A percentile compares a stretch with the other conserved stretches of the same genome.
Evolutionary conservation across 2,888 invertebrate genomes (phyloP).

Genomic region (Mystacides longicornis): DNA sequence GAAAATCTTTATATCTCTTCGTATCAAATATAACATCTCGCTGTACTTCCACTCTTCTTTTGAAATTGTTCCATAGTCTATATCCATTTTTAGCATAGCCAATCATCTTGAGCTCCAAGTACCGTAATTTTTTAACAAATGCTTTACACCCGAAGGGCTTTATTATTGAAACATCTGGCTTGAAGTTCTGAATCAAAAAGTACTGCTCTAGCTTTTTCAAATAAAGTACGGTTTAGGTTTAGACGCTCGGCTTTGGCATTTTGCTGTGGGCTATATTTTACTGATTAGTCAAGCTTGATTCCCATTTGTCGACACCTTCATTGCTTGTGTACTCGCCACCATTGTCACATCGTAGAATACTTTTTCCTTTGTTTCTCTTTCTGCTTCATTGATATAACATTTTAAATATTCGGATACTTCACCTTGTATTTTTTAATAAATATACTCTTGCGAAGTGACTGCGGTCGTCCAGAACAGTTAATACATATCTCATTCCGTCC

Average conservation of each 20-base stretch:
- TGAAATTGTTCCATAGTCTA: neutral
- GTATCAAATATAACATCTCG: neutral
- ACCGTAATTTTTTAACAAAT: neutral
- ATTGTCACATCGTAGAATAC: neutral
- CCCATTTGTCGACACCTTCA: neutral
- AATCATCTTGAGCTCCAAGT: neutral
- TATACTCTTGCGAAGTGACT: neutral
- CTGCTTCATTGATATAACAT: neutral
- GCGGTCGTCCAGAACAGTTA: neutral
- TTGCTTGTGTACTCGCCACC: neutral
- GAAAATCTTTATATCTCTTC: neutral
- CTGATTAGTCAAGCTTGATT: neutral
- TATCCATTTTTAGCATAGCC: constrained; percentile 3
- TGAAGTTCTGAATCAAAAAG: neutral
- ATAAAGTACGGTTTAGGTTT: neutral
- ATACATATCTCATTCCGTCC: neutral
- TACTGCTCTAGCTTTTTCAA: neutral
- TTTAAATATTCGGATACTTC: neutral
- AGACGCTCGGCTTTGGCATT: neutral
- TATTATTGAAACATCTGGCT: neutral
- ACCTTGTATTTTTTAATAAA: constrained; percentile 2
- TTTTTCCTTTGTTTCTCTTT: constrained; percentile 2
- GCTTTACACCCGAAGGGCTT: neutral
- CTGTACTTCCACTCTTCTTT: neutral
- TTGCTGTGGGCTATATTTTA: neutral